Base-by-base conservation (phyloP, 2,888 invertebrate genomes). In the Plusia festucae region DNA sequence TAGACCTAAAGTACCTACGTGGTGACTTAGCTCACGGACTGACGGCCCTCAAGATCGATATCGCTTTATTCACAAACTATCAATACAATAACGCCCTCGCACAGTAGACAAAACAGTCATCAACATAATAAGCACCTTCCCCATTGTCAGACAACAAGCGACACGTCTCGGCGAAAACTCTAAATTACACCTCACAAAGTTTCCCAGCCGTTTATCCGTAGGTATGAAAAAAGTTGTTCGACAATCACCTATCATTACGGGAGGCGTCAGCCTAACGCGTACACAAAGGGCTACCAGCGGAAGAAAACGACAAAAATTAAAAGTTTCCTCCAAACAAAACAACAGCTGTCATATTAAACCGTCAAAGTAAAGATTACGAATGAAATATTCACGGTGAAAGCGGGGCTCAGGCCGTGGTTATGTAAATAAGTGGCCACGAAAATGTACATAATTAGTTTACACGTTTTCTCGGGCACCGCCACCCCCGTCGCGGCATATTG, bases 341-440 rank as follows among this genome's bases (percentile, higher is more conserved):
- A 92, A 91, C 95, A 93, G 93, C 94, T 94, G 94, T 94, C 94
- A 94, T 93, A 94, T 93, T 92, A 93, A 92, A 93, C 91, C 92
- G 92, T 93, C 94, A 93, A 92, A 94, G 91, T 93, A 93, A 93
- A 93, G 93, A 93, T 94, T 93, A 93, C 92, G 87, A 93, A 95
- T 95, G 93, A 94, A 95, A 94, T 95, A 95, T 95, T 94, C 93
- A 94, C 94, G 94, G 94, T 94, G 94, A 95, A 94, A 94, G 95
- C 94, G 91, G 88, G 89, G 92, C 85, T 92, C 90, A 90, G 91
- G 85, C 90, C 89, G 93, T 91, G 93, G 92, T 94, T 95, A 94
- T 94, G 94, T 94, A 95, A 94, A 95, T 94, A 95, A 94, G 93
- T 94, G 91, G 91, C 93, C 91, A 94, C 94, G 93, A 94, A 94